Evolutionary conservation across 1,140 invertebrate species (phyloP).

Genomic region (Conus ventricosus): DNA sequence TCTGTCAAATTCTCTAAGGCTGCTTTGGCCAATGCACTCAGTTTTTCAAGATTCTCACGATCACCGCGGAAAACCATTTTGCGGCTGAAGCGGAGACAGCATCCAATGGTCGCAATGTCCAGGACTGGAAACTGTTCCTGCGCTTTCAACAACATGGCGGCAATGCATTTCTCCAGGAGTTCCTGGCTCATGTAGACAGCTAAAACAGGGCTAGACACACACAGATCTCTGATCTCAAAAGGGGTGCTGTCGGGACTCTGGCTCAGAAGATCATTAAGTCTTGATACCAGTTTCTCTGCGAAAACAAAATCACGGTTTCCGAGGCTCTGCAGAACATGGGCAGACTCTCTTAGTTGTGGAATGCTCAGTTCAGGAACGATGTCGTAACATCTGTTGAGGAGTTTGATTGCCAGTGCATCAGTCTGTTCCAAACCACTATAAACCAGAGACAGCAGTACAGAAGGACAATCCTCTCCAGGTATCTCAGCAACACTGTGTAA

Average conservation of each 20-base stretch:
- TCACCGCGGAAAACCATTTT: slow-evolving; percentile 9
- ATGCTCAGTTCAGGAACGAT: not conserved
- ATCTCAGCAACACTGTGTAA: slow-evolving; percentile 6
- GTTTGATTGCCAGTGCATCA: not conserved
- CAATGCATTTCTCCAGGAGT: not conserved
- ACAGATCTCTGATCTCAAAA: slow-evolving; percentile 18
- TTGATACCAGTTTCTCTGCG: not conserved
- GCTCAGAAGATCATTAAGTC: not conserved
- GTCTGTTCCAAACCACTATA: slow-evolving; percentile 29
- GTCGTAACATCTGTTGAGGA: slow-evolving; percentile 15
- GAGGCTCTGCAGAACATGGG: not conserved
- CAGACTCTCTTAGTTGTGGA: not conserved
- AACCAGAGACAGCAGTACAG: slow-evolving; percentile 11
- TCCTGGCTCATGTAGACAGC: slow-evolving; percentile 32
- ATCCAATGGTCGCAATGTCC: slow-evolving; percentile 3
- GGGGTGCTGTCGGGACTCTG: not conserved
- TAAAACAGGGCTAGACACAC: not conserved
- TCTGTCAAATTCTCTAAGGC: not conserved
- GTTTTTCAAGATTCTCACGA: not conserved
- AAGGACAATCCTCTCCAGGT: slow-evolving; percentile 27
- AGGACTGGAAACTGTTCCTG: not conserved
- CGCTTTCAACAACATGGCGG: slow-evolving; percentile 2
- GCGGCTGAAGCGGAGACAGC: slow-evolving; percentile 1
- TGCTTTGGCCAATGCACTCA: not conserved
- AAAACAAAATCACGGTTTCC: slow-evolving; percentile 8